These are phyloP conservation scores for Tricholaema leucomelas DNA, from an alignment of 2,113 vertebrate species.

Conservation along the genomic window DNA sequence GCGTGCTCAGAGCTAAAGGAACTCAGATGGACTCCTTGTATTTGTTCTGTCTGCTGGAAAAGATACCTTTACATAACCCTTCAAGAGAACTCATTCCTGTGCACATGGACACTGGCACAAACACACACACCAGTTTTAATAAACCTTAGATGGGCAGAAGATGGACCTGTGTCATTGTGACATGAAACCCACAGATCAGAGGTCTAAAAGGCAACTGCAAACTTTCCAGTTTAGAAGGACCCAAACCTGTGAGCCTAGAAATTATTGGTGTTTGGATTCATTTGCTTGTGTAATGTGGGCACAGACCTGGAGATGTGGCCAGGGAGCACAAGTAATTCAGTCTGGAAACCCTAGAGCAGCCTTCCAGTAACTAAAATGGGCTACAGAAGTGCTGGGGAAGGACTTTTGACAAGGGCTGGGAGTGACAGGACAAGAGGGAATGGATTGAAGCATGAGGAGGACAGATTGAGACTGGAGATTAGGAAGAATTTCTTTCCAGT, in stretches of 20 bases:
- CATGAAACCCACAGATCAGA: background rate
- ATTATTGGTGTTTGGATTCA: background rate
- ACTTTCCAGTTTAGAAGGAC: background rate
- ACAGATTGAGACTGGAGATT: no score
- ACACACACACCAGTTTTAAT: background rate
- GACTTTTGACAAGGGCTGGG: no score
- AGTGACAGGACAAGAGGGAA: no score
- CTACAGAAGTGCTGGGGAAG: no score
- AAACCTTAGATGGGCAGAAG: background rate
- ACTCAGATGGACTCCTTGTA: background rate
- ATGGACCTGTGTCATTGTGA: background rate
- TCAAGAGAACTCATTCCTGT: background rate
- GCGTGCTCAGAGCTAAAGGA: background rate
- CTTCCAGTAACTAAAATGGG: no score
- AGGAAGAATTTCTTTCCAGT: no score
- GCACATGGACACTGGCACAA: background rate
- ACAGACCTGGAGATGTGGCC: background rate
- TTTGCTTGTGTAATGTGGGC: accelerated
- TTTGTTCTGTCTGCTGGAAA: conserved; percentile 20
- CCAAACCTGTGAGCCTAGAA: background rate
- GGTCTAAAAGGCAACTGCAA: background rate
- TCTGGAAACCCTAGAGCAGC: no score
- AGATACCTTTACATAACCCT: background rate
- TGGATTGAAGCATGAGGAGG: no score
- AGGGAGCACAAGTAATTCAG: no score